Base-by-base conservation (phyloP, 2,113 vertebrate species). In the Sporophila hypoxantha region DNA sequence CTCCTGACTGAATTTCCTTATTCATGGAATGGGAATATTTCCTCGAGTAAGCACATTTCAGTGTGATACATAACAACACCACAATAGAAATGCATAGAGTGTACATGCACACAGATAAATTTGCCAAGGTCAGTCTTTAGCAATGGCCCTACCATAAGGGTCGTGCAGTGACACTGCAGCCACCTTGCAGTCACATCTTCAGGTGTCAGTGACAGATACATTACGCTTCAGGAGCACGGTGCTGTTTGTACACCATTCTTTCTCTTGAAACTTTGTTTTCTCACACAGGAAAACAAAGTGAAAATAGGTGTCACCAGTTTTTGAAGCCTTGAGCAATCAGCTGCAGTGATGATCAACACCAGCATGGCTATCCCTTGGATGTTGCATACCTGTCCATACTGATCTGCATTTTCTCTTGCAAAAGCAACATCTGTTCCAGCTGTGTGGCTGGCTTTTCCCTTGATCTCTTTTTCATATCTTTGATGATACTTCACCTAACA, bases 381-480 rank as follows among this genome's bases (percentile, higher is more conserved):
- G 26, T 12, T 80, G 50, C 95, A 44, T 89, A 98, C 98, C 97
- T 98, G 98, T 79, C 94, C 96, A 91, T 97, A 97, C 23, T 97
- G 96, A 74, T 97, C 97, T 68, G 94, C 76, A 21, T 97, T 97
- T 92, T 98, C 97, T 92, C 87, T 97, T 91, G 96, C 95, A 23
- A 95, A 93, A 76, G 87, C 70, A 41, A 93, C 87, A 78, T 98
- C 97, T 64, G 96, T 34, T 30, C 93, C 97, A 30, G 95, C 96
- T 70, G 97, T 97, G n/a, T 98, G 92, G 74, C 97, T 98, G 66
- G 96, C 97, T 96, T 98, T 98, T 9, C 98, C 98, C 82, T 97
- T 98, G 15, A 99, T 98, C 93, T 99, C 98, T 76, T 97, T 97
- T 75, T 99, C 98, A 13, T 99, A 99, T 70, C 88, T 94, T 95